Conservation (phyloP, 2,888 invertebrate genomes). For the Eupithecia insigniata region DNA sequence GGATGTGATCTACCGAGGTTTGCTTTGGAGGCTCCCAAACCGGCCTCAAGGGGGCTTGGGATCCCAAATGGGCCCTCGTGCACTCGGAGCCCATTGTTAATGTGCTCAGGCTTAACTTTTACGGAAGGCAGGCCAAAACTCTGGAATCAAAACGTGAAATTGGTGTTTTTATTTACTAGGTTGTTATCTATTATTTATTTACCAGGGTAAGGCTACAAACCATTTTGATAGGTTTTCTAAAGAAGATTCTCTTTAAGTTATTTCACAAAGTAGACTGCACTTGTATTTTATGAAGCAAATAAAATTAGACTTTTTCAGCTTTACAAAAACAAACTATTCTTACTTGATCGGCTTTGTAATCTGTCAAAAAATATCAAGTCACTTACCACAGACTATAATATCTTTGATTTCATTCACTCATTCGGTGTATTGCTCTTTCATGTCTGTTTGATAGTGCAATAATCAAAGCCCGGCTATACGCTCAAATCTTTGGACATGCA, state of each 20-base stretch:
- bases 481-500: no score
- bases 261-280: background rate
- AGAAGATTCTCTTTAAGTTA: background rate
- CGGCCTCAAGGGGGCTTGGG: constrained; percentile 86
- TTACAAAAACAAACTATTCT: constrained; percentile 8
- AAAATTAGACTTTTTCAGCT: background rate
- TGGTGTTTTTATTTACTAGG: background rate
- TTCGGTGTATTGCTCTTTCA: background rate
- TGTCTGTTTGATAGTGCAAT: no score
- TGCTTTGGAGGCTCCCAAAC: constrained; percentile 80
- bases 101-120: constrained; percentile 82
- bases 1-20: constrained; percentile 86
- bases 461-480: no score
- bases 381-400: constrained; percentile 32
- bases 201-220: constrained; percentile 39
- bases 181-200: background rate
- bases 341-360: constrained; percentile 18
- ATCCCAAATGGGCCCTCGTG: constrained; percentile 86
- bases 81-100: constrained; percentile 66
- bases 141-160: constrained; percentile 68
- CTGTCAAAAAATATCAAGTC: constrained; percentile 54
- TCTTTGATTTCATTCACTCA: background rate
- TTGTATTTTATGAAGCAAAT: background rate
- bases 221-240: constrained; percentile 38
- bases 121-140: constrained; percentile 87